Conservation (phyloP, 1,140 invertebrate genomes). For the Papilio xuthus region DNA sequence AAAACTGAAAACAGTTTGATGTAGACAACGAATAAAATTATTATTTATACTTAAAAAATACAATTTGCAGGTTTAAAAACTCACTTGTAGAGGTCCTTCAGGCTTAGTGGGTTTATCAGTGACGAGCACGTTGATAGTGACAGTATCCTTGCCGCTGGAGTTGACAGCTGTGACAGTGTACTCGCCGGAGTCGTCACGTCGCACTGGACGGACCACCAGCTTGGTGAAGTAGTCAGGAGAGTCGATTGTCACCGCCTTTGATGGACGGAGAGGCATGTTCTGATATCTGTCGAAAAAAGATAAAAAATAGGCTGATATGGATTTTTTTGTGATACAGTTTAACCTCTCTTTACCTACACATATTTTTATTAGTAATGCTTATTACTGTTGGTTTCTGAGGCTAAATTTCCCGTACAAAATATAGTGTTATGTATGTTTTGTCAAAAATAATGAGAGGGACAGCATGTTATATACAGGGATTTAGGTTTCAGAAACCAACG, state of each 20-base stretch:
- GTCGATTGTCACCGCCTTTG: slow-evolving; percentile 88
- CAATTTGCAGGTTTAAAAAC: slow-evolving; percentile 8
- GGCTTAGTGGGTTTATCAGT: slow-evolving; percentile 95
- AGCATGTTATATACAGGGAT: too few relatives aligned
- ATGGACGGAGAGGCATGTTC: slow-evolving; percentile 80
- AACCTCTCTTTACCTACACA: too few relatives aligned
- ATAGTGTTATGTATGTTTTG: too few relatives aligned
- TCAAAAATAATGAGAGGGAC: too few relatives aligned
- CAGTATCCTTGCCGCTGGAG: slow-evolving; percentile 92
- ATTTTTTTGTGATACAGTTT: neutral
- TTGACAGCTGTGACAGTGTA: slow-evolving; percentile 94
- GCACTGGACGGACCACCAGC: slow-evolving; percentile 90
- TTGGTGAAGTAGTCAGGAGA: slow-evolving; percentile 95
- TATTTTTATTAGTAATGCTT: too few relatives aligned
- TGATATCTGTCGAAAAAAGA: slow-evolving; percentile 64
- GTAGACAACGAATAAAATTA: neutral
- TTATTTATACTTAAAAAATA: slow-evolving; percentile 25
- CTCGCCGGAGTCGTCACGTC: slow-evolving; percentile 91
- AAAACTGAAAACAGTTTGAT: too few relatives aligned
- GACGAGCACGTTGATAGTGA: slow-evolving; percentile 94
- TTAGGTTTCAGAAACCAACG: too few relatives aligned
- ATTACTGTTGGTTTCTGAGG: too few relatives aligned
- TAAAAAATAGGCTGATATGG: neutral
- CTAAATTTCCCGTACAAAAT: too few relatives aligned
- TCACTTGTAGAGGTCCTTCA: slow-evolving; percentile 90